Evolutionary conservation across 2,113 vertebrate genomes (phyloP).

Genomic region (Fukomys damarensis): DNA sequence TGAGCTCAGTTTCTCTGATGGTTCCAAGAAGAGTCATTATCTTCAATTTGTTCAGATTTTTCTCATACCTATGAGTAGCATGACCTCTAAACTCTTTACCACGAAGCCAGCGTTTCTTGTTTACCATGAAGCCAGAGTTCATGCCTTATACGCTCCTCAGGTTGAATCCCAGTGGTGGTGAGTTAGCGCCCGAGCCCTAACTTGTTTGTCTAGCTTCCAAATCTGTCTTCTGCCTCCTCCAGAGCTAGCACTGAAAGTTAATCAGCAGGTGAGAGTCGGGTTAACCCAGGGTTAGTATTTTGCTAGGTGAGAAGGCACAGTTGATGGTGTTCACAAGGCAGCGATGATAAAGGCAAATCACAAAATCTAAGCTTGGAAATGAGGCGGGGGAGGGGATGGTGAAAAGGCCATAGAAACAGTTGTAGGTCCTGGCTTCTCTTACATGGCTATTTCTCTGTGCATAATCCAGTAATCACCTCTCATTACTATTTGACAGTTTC

Average conservation of each 20-base stretch:
- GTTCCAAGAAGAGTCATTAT: constrained; percentile 1
- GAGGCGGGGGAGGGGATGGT: neutral
- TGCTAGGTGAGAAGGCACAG: neutral
- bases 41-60: neutral
- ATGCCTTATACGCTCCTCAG: neutral
- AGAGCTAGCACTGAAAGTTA: neutral
- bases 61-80: neutral
- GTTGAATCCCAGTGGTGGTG: neutral
- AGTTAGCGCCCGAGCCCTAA: neutral
- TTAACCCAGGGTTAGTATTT: neutral
- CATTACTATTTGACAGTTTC: neutral
- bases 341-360: neutral
- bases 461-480: neutral
- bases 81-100: neutral
- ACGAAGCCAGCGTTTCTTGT: neutral
- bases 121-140: neutral
- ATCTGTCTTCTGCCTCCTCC: neutral
- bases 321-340: neutral
- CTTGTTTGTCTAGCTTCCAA: neutral
- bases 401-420: neutral
- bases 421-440: neutral
- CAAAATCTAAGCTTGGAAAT: neutral
- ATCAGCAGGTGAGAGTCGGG: neutral
- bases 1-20: neutral
- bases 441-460: neutral